Base-by-base conservation (phyloP, 2,797 vertebrate species). In the Holocentrus rufus region DNA sequence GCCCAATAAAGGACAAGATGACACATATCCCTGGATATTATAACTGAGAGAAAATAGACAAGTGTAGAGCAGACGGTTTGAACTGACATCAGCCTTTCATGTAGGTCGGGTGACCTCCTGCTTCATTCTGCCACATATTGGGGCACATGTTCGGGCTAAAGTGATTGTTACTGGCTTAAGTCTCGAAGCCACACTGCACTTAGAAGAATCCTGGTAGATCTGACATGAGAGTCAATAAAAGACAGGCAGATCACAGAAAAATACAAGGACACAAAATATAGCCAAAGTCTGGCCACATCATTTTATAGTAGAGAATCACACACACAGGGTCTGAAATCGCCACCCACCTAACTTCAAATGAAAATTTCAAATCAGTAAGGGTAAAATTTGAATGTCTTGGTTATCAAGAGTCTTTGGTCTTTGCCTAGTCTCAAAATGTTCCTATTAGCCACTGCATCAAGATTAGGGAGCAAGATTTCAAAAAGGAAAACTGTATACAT, bases 11-110 rank as follows among this genome's bases (percentile, higher is more conserved):
- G 58, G 65, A 57, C 54, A 66, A 72, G 56, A 87, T 69, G 74
- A 80, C 79, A 80, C 82, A 77, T 74, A 83, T 85, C 77, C 79
- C 30, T 74, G 74, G 39, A 69, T 47, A 75, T 75, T 76, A 59
- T 27, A 71, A 82, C 63, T 6, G 86, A 85, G 83, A 76, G 77
- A 84, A 86, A 88, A 87, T 74, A 87, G 76, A 87, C 78, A 80
- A 77, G 73, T 58, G 59, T 47, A 63, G 36, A 49, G 72, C 49
- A 34, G 56, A 34, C 20, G n/a, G 30, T 14, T 34, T 17, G 44
- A 17, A 46, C 44, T 66, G 70, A 75, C 62, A 74, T 1, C 17
- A 61, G 65, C 46, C 42, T 69, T 74, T 60, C n/a, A 58, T 76
- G 69, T 64, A 58, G 65, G 69, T 56, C 62, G 70, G 62, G 36